Percentiles rank a stretch among this genome's conserved stretches.
Evolutionary conservation across 2,888 invertebrate genomes (phyloP).

Genomic region (Acheta domesticus): DNA sequence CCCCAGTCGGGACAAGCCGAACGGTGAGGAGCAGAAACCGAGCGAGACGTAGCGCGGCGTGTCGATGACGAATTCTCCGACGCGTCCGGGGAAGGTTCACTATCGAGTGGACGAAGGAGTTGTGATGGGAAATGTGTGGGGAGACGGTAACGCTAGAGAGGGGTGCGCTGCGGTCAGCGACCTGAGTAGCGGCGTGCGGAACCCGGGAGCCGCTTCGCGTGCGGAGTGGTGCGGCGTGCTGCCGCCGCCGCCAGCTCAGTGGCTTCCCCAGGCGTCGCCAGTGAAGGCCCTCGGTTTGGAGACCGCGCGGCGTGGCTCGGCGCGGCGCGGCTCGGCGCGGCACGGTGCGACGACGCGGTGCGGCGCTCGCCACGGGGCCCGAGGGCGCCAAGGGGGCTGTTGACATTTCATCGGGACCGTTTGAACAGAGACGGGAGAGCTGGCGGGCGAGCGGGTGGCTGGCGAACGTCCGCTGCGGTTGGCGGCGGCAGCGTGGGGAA

Average conservation of each 20-base stretch:
- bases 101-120: too few species aligned
- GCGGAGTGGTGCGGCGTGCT: neutral
- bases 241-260: neutral
- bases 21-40: too few species aligned
- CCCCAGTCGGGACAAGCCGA: too few species aligned
- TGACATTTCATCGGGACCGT: constrained; percentile 2
- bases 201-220: neutral
- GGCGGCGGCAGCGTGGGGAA: neutral
- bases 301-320: neutral
- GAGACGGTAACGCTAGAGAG: too few species aligned
- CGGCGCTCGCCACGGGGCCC: neutral
- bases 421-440: neutral
- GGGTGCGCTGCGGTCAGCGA: too few species aligned
- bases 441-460: neutral
- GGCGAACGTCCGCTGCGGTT: neutral
- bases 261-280: neutral
- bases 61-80: too few species aligned
- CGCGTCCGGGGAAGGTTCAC: too few species aligned
- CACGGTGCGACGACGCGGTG: neutral
- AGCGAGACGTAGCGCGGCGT: too few species aligned
- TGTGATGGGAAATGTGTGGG: too few species aligned
- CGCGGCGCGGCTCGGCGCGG: neutral
- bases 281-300: neutral
- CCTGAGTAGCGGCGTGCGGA: too few species aligned
- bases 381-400: neutral